Conservation (phyloP, 2,888 invertebrate genomes). For the Gibbula magus region DNA sequence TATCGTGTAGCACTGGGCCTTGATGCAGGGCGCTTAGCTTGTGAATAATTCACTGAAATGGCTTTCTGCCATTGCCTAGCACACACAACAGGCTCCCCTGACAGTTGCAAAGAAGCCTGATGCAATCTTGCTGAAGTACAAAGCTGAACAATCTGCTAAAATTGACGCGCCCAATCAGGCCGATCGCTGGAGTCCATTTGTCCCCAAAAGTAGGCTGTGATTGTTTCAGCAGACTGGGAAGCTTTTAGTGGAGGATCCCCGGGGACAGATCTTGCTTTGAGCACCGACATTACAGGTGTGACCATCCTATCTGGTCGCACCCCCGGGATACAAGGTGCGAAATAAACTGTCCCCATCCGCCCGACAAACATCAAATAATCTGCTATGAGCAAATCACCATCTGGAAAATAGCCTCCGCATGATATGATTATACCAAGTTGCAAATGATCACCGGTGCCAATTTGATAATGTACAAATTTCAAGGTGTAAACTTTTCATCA, state of each 20-base stretch:
- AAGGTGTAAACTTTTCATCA: slow-evolving; percentile 31
- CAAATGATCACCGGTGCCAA: slow-evolving; percentile 28
- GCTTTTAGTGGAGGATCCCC: slow-evolving; percentile 12
- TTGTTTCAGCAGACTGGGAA: slow-evolving; percentile 13
- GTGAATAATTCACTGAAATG: slow-evolving; percentile 15
- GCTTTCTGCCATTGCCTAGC: slow-evolving; percentile 4
- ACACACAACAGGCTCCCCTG: slow-evolving; percentile 4
- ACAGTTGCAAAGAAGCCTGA: slow-evolving; percentile 6
- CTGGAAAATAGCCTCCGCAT: slow-evolving; percentile 23
- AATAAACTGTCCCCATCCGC: slow-evolving; percentile 25
- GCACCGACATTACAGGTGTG: slow-evolving; percentile 12
- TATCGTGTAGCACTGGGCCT: not conserved
- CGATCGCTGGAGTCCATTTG: slow-evolving; percentile 16
- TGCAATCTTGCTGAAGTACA: slow-evolving; percentile 20
- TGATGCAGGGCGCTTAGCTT: not conserved
- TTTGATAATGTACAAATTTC: slow-evolving; percentile 26
- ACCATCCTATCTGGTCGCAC: not conserved
- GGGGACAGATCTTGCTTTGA: slow-evolving; percentile 12
- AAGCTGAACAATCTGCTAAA: slow-evolving; percentile 20
- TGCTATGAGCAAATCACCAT: slow-evolving; percentile 4
- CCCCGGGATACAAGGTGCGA: slow-evolving; percentile 24
- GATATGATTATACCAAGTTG: slow-evolving; percentile 28
- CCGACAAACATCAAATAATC: slow-evolving; percentile 26
- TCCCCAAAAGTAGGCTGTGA: not conserved
- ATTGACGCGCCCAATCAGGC: slow-evolving; percentile 9